These are phyloP conservation scores for Paramormyrops hopkinsi DNA, from an alignment of 2,797 vertebrate species.

Conservation along the genomic window DNA sequence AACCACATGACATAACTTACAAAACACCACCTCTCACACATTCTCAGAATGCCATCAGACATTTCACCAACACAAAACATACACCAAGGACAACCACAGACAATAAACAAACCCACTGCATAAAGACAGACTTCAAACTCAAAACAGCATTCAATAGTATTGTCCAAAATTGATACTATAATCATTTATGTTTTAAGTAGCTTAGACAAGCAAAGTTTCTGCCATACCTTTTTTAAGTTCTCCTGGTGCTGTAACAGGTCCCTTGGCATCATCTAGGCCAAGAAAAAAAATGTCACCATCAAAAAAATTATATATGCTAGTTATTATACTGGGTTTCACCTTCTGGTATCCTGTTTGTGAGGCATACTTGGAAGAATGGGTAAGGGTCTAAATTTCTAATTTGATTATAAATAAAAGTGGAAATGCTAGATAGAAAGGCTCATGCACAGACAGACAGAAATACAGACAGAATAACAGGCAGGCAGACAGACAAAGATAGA, in stretches of 20 bases:
- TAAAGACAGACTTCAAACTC: neutral
- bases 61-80: neutral
- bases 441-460: constrained; percentile 24
- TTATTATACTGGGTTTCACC: neutral
- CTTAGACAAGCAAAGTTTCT: neutral
- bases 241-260: constrained; percentile 5
- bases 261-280: neutral
- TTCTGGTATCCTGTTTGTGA: neutral
- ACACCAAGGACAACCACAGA: neutral
- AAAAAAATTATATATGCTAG: neutral
- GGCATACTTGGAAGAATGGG: neutral
- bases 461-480: neutral
- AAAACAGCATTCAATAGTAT: neutral
- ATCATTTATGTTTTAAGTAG: neutral
- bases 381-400: neutral
- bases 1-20: neutral
- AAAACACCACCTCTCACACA: neutral
- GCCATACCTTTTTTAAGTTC: neutral
- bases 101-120: neutral
- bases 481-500: neutral
- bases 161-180: neutral
- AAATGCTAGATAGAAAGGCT: neutral
- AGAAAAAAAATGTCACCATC: neutral
- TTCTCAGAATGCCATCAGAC: neutral
- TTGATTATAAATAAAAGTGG: neutral